These are phyloP conservation scores for Diplodus puntazzo DNA, from an alignment of 2,797 vertebrate genomes.

Conservation along the genomic window DNA sequence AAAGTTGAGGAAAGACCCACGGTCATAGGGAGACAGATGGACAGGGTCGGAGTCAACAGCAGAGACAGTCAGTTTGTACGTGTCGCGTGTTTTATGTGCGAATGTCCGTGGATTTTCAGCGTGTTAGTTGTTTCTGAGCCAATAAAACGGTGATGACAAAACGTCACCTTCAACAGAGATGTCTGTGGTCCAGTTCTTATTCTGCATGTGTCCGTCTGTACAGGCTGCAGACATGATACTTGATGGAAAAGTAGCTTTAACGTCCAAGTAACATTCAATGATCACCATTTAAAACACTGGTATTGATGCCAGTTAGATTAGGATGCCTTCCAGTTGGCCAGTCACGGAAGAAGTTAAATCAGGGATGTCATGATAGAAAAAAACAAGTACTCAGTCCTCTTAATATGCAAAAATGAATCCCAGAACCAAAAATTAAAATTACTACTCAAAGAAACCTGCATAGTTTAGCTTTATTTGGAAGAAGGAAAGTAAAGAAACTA, in stretches of 20 bases:
- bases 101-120: slow-evolving; percentile 10
- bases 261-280: slow-evolving; percentile 31
- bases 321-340: background rate
- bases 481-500: background rate
- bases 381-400: background rate
- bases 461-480: background rate
- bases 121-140: slow-evolving; percentile 17
- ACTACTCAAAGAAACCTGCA: background rate
- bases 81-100: slow-evolving; percentile 45
- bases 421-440: background rate
- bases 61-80: slow-evolving; percentile 65
- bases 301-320: background rate
- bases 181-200: background rate
- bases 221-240: background rate
- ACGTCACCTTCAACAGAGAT: slow-evolving; percentile 7
- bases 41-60: slow-evolving; percentile 80
- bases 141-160: slow-evolving; percentile 15
- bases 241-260: slow-evolving; percentile 27
- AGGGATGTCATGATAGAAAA: background rate
- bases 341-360: background rate
- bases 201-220: background rate
- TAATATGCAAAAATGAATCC: background rate
- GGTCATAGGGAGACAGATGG: slow-evolving; percentile 81
- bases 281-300: background rate
- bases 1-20: slow-evolving; percentile 78